These are phyloP conservation scores for Drosophila nigrodunni DNA, from an alignment of 1,140 invertebrate genomes.

Conservation along the genomic window DNA sequence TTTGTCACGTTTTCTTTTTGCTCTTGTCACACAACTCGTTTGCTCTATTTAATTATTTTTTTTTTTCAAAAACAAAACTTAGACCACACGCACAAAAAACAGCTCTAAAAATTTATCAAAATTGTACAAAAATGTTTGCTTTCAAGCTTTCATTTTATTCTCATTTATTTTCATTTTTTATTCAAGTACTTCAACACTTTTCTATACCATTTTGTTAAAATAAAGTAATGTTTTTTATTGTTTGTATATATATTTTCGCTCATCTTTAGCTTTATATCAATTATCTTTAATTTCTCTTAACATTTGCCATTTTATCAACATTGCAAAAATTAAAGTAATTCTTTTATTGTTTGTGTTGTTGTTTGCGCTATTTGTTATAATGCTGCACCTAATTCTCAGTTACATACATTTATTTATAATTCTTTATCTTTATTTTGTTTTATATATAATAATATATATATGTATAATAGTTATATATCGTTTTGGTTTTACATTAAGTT, in stretches of 20 bases:
- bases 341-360: constrained; percentile 77
- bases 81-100: constrained; percentile 60
- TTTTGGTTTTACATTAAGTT: constrained; percentile 18
- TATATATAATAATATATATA: constrained; percentile 21
- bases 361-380: constrained; percentile 48
- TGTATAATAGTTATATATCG: constrained; percentile 21
- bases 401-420: constrained; percentile 39
- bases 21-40: constrained; percentile 44
- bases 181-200: constrained; percentile 32
- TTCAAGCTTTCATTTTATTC: neutral
- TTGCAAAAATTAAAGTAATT: constrained; percentile 82
- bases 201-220: constrained; percentile 43
- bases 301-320: constrained; percentile 47
- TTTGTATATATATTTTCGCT: constrained; percentile 57
- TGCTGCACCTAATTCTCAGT: constrained; percentile 55
- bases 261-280: constrained; percentile 21
- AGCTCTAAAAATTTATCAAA: constrained; percentile 77
- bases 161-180: neutral
- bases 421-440: neutral
- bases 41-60: constrained; percentile 31
- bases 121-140: constrained; percentile 66
- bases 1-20: constrained; percentile 18
- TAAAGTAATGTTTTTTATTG: constrained; percentile 80
- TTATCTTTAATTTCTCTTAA: constrained; percentile 1
- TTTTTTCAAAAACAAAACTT: constrained; percentile 39